Percentiles rank a stretch among this genome's conserved stretches.
phyloP scores from a whole-genome alignment of 2,113 vertebrate genomes.

The Clinocottus analis region DNA sequence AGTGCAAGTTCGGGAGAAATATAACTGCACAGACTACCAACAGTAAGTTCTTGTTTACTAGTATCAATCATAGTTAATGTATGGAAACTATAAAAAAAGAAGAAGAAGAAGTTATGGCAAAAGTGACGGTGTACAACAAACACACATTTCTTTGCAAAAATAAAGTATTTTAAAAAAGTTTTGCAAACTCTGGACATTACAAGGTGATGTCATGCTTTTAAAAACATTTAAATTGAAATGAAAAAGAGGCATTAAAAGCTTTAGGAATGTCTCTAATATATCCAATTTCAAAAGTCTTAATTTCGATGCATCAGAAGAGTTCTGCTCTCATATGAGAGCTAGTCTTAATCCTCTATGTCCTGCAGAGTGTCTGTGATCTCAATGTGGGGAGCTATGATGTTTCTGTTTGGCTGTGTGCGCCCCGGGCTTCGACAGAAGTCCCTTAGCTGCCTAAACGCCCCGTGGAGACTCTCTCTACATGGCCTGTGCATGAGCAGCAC shows the following conservation, averaged over 20 bases:
- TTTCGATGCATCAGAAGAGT: not conserved
- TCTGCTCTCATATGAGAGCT: not conserved
- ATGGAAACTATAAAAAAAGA: not conserved
- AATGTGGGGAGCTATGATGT: conserved; percentile 75
- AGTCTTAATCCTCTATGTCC: conserved; percentile 24
- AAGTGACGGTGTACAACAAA: not conserved
- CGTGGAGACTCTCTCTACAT: conserved; percentile 64
- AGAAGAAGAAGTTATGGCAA: no score
- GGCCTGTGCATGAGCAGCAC: conserved; percentile 77
- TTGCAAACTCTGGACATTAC: conserved; percentile 3
- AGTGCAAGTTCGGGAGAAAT: not conserved
- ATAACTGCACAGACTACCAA: not conserved
- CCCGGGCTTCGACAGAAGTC: conserved; percentile 58
- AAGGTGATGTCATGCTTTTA: not conserved
- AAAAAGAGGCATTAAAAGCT: not conserved
- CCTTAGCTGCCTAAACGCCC: conserved; percentile 53
- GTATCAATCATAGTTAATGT: conserved; percentile 9
- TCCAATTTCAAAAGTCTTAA: not conserved
- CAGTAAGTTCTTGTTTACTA: not conserved
- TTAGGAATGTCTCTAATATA: not conserved
- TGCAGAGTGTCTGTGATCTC: conserved; percentile 75
- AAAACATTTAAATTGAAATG: conserved; percentile 1
- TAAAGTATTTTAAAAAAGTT: conserved; percentile 21
- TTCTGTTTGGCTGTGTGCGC: conserved; percentile 68
- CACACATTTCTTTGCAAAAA: conserved; percentile 21